Conservation (phyloP, 1,140 invertebrate species). For the Atta cephalotes region DNA sequence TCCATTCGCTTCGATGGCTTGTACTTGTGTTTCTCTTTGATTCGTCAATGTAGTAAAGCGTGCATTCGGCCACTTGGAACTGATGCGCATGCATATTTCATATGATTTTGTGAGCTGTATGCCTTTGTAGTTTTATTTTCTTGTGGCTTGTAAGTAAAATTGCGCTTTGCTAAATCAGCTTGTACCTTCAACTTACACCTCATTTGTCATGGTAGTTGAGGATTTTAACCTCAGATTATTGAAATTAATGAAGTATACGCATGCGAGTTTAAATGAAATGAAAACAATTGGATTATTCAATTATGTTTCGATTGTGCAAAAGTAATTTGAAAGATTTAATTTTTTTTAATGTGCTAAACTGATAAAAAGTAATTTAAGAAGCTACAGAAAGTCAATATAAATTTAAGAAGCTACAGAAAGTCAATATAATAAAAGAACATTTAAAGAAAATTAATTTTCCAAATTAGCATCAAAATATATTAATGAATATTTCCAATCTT, state of each 20-base stretch:
- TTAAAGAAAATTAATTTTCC: not conserved
- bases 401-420: not conserved
- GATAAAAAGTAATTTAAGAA: not conserved
- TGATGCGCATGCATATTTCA: constrained; percentile 5
- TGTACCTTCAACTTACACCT: not conserved
- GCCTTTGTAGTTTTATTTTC: not conserved
- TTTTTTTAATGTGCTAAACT: not conserved
- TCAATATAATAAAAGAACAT: not conserved
- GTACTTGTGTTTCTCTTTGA: constrained; percentile 49
- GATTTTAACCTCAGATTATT: constrained; percentile 16
- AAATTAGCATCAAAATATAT: not conserved
- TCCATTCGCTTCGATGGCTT: constrained; percentile 41
- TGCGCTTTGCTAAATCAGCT: constrained; percentile 13
- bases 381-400: not conserved
- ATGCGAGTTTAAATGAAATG: not conserved
- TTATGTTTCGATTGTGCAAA: not conserved
- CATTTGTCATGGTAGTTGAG: not conserved
- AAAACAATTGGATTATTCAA: not conserved
- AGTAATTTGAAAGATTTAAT: not conserved
- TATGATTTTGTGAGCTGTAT: constrained; percentile 6
- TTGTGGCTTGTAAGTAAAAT: constrained; percentile 19
- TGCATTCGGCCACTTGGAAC: constrained; percentile 16
- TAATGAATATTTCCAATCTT: not conserved
- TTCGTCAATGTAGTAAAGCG: constrained; percentile 31
- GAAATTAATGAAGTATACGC: constrained; percentile 11